These are phyloP conservation scores for Cataglyphis livida DNA, from an alignment of 2,888 invertebrate genomes.

Conservation along the genomic window DNA sequence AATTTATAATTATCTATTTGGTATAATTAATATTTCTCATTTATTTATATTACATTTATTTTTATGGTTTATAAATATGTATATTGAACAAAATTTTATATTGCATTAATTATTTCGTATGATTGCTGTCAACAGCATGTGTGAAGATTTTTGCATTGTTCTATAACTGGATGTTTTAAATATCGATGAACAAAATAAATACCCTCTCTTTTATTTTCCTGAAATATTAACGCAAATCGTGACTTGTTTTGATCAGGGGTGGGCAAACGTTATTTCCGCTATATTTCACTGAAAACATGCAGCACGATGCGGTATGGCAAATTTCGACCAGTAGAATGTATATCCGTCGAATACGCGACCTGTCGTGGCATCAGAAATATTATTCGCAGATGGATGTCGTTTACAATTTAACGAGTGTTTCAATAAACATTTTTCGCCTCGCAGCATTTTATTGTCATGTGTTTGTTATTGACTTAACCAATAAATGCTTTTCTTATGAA, in stretches of 20 bases:
- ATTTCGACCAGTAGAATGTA: slow-evolving; percentile 27
- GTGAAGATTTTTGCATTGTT: slow-evolving; percentile 10
- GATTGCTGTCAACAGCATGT: slow-evolving; percentile 21
- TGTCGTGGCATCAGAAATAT: slow-evolving; percentile 50
- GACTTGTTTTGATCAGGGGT: slow-evolving; percentile 36
- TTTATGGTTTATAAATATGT: slow-evolving; percentile 21
- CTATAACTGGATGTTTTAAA: slow-evolving; percentile 26
- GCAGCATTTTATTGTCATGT: slow-evolving; percentile 24
- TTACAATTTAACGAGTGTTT: slow-evolving; percentile 49
- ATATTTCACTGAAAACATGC: slow-evolving; percentile 46
- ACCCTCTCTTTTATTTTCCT: slow-evolving; percentile 30
- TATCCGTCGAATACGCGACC: slow-evolving; percentile 25
- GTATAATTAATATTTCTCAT: slow-evolving; percentile 9
- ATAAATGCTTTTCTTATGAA: neutral
- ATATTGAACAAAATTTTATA: slow-evolving; percentile 26
- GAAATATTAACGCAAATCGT: slow-evolving; percentile 40
- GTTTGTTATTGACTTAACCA: neutral
- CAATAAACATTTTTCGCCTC: slow-evolving; percentile 56
- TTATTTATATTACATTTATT: slow-evolving; percentile 14
- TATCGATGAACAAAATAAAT: slow-evolving; percentile 50
- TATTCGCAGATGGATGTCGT: slow-evolving; percentile 47
- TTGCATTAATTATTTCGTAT: neutral
- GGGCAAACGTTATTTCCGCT: slow-evolving; percentile 25
- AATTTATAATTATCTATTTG: neutral
- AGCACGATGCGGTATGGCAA: slow-evolving; percentile 22